phyloP scores from a whole-genome alignment of 1,140 invertebrate genomes.

The Drosophila fuyamai region DNA sequence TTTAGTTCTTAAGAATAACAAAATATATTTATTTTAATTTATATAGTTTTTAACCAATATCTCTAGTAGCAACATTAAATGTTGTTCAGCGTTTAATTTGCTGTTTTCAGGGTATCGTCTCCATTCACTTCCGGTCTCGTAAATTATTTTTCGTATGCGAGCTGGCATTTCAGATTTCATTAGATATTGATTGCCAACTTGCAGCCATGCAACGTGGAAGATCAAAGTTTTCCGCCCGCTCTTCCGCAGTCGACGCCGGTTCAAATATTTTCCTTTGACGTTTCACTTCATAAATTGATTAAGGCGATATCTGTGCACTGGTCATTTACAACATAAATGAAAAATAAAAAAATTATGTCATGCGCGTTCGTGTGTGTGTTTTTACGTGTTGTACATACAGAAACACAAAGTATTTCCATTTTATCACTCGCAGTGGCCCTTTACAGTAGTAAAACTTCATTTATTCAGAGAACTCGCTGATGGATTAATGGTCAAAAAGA shows the following conservation, averaged over 20 bases:
- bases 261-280: constrained; percentile 8
- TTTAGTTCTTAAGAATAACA: no score
- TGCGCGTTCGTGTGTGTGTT: neutral
- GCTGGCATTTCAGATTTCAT: constrained; percentile 36
- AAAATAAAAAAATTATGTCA: constrained; percentile 31
- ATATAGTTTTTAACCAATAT: neutral
- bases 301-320: constrained; percentile 17
- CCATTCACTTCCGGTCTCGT: neutral
- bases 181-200: constrained; percentile 57
- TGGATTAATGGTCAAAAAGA: neutral
- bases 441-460: neutral
- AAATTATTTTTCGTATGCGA: neutral
- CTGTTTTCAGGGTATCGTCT: constrained; percentile 1
- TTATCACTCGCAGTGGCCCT: neutral
- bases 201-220: constrained; percentile 12
- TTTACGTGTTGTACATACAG: neutral
- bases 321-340: constrained; percentile 22
- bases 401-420: neutral
- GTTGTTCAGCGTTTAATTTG: neutral
- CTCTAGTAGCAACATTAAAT: neutral
- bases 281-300: constrained; percentile 31
- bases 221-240: constrained; percentile 28
- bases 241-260: constrained; percentile 5
- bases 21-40: no score
- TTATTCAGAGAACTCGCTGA: neutral